phyloP scores from a whole-genome alignment of 1,140 invertebrate species.

The Drosophila ficusphila region DNA sequence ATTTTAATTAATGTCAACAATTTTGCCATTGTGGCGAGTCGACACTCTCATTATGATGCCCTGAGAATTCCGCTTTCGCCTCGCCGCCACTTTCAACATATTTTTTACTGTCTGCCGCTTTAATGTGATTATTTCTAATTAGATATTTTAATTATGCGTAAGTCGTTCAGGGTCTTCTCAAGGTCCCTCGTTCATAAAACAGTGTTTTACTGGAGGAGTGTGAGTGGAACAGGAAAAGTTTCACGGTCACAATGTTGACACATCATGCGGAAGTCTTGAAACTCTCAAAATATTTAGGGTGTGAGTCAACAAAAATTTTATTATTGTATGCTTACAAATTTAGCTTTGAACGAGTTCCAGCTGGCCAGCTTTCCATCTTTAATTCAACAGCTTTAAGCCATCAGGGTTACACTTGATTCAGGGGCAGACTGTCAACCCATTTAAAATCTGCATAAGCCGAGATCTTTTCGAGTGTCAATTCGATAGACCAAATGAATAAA shows the following conservation, averaged over 20 bases:
- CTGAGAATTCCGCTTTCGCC: constrained; percentile 12
- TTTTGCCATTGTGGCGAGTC: constrained; percentile 61
- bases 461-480: constrained; percentile 13
- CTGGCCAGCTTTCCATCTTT: neutral
- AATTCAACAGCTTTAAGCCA: constrained; percentile 28
- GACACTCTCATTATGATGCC: constrained; percentile 40
- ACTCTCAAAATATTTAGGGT: too few species aligned
- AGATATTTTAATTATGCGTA: constrained; percentile 41
- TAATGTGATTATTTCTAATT: constrained; percentile 49
- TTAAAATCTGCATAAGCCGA: constrained; percentile 1
- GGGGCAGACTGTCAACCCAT: neutral
- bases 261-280: too few species aligned
- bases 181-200: constrained; percentile 5
- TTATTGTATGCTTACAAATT: neutral
- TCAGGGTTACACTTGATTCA: constrained; percentile 1
- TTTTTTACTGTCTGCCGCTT: constrained; percentile 24
- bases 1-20: constrained; percentile 83
- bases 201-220: neutral
- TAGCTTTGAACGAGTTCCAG: neutral
- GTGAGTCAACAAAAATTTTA: neutral
- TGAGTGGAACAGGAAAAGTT: neutral
- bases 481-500: constrained; percentile 3
- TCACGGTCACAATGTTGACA: too few species aligned
- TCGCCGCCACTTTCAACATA: constrained; percentile 13
- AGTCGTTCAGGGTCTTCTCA: constrained; percentile 15